phyloP scores from a whole-genome alignment of 2,888 invertebrate species.

The Chalcosyrphus nemorum region DNA sequence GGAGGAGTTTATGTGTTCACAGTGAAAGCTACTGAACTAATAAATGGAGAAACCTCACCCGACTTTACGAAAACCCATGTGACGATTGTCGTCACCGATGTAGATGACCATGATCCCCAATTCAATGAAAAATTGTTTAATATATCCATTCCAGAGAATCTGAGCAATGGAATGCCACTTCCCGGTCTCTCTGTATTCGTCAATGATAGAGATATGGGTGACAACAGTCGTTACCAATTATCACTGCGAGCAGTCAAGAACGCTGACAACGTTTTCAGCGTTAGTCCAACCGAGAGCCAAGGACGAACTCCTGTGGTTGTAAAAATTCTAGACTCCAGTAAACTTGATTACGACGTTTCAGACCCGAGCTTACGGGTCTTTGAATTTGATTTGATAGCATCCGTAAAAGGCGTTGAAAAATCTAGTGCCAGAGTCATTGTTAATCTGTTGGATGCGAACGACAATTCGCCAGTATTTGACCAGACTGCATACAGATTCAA shows the following conservation, averaged over 20 bases:
- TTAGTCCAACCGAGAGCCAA: conserved; percentile 87
- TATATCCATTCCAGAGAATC: conserved; percentile 89
- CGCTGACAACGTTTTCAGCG: conserved; percentile 84
- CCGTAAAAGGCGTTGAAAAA: conserved; percentile 83
- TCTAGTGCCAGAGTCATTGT: conserved; percentile 85
- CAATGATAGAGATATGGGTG: conserved; percentile 88
- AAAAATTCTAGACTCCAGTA: conserved; percentile 86
- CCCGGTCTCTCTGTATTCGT: conserved; percentile 89
- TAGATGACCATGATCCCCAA: conserved; percentile 89
- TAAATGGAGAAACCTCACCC: conserved; percentile 87
- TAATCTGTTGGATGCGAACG: conserved; percentile 89
- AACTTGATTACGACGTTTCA: conserved; percentile 88
- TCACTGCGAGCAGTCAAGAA: conserved; percentile 85
- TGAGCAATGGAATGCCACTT: conserved; percentile 86
- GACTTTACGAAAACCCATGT: conserved; percentile 87
- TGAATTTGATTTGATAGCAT: conserved; percentile 87
- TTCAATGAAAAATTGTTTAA: conserved; percentile 87
- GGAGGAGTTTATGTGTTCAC: conserved; percentile 90
- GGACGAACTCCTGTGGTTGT: conserved; percentile 90
- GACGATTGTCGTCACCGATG: conserved; percentile 90
- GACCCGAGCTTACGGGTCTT: conserved; percentile 84
- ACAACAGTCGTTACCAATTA: conserved; percentile 88
- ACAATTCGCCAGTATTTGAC: conserved; percentile 89
- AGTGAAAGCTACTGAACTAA: conserved; percentile 89
- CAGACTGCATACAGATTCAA: conserved; percentile 86